Evolutionary conservation across 2,888 invertebrate species (phyloP).

Genomic region (Drosophila helvetica): DNA sequence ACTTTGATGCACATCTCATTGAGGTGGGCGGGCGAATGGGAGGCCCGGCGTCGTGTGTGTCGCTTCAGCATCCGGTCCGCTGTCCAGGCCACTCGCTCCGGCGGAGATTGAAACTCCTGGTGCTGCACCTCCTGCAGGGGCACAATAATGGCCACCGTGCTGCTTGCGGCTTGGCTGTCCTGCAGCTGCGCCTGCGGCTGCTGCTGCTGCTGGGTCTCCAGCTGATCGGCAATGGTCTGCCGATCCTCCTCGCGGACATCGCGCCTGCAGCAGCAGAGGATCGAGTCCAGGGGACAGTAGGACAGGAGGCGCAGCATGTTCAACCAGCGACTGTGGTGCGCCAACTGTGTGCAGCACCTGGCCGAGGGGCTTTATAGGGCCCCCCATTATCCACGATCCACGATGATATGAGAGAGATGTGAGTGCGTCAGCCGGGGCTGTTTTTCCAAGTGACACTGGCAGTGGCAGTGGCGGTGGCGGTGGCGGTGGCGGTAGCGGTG

Average conservation of each 20-base stretch:
- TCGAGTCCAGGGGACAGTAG: conserved; percentile 36
- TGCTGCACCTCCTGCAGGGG: not conserved
- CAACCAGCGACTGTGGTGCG: not conserved
- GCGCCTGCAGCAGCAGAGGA: conserved; percentile 42
- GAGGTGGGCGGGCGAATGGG: conserved; percentile 60
- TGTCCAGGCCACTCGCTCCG: not conserved
- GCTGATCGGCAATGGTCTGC: conserved; percentile 39
- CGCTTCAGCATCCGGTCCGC: not conserved
- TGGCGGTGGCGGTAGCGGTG: not conserved
- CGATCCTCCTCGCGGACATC: conserved; percentile 47
- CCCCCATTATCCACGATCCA: not conserved
- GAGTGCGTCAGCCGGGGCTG: not conserved
- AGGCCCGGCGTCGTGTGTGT: conserved; percentile 17
- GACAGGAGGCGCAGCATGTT: conserved; percentile 31
- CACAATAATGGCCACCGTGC: not conserved
- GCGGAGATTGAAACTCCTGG: conserved; percentile 1
- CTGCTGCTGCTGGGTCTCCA: conserved; percentile 26
- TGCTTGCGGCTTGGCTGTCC: not conserved
- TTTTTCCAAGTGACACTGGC: not conserved
- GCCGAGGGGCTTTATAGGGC: not conserved
- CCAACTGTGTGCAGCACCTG: not conserved
- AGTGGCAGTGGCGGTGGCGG: too few species aligned
- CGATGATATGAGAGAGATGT: not conserved
- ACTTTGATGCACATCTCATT: conserved; percentile 42
- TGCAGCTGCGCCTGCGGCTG: conserved; percentile 5